phyloP scores from a whole-genome alignment of 2,113 vertebrate species.

The Galbula dea region DNA sequence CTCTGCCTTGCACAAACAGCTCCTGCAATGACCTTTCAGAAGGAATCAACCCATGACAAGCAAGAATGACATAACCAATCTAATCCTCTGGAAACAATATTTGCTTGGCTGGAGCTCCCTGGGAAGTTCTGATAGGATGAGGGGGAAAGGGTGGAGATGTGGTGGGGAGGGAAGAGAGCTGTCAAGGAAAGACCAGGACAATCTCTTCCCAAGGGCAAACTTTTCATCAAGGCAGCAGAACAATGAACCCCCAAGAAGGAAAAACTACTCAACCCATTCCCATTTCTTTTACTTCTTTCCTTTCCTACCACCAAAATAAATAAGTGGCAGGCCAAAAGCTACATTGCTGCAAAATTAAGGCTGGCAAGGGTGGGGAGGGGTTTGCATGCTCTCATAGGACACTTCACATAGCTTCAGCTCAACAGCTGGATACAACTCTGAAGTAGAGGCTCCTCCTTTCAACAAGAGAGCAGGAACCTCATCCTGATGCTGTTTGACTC shows the following conservation, averaged over 20 bases:
- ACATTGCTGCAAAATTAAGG: neutral
- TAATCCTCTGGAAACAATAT: neutral
- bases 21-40: neutral
- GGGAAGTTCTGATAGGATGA: neutral
- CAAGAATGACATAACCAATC: neutral
- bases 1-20: slow-evolving; percentile 11
- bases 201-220: neutral
- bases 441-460: neutral
- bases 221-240: neutral
- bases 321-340: neutral
- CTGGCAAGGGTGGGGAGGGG: neutral
- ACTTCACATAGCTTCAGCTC: neutral
- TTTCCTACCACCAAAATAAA: neutral
- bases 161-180: neutral
- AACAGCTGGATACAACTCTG: neutral
- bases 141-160: neutral
- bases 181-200: neutral
- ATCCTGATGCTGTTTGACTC: fast-evolving
- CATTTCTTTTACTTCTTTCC: neutral
- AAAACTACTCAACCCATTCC: neutral
- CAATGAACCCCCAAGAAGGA: neutral
- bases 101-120: neutral
- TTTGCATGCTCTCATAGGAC: neutral
- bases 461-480: neutral
- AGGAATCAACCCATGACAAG: neutral